Evolutionary conservation across 2,888 invertebrate genomes (phyloP), one percentile per base, ranked within the genome.

Genomic region (Orchesellides sinensis): DNA sequence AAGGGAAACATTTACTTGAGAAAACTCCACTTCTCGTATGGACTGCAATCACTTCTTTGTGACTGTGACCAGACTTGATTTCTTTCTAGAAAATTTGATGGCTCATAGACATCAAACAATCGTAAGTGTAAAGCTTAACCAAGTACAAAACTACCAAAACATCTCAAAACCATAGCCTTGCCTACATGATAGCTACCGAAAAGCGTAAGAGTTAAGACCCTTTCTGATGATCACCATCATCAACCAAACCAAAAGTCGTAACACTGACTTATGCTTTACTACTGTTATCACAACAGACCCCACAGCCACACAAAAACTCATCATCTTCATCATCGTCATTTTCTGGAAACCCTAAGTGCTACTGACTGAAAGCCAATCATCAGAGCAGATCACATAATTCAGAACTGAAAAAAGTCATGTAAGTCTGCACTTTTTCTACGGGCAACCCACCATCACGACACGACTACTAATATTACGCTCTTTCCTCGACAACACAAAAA

Each of bases 341-440:
- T 35, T 17, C 61, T 40, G 40, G 40, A 40, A 40, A 40, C 40
- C 40, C 40, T 14, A 40, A 40, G 40, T 40, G 40, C 40, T 40
- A 8, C 40, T 40, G 40, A 35, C 61, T 35, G 61, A 61, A 61
- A 61, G 32, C 61, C 19, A 61, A 61, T 61, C 61, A 61, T 61
- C 61, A 17, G 17, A 61, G 19, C 35, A 61, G 61, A 61, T 61
- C 61, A 61, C 32, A 61, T 61, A 61, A 17, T 61, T 61, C 35
- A 61, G 35, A 35, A 27, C 27, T 23, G 27, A 40, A 40, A 40
- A 32, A 32, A 40, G n/a, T 14, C n/a, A 40, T 8, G 14, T 40
- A 40, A n/a, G 14, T 40, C 40, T 32, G 32, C 32, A 32, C 32
- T 32, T 10, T 32, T 32, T 32, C 32, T 10, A 32, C 10, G 32